phyloP scores from a whole-genome alignment of 2,113 vertebrate genomes.

The Pelmatolapia mariae region DNA sequence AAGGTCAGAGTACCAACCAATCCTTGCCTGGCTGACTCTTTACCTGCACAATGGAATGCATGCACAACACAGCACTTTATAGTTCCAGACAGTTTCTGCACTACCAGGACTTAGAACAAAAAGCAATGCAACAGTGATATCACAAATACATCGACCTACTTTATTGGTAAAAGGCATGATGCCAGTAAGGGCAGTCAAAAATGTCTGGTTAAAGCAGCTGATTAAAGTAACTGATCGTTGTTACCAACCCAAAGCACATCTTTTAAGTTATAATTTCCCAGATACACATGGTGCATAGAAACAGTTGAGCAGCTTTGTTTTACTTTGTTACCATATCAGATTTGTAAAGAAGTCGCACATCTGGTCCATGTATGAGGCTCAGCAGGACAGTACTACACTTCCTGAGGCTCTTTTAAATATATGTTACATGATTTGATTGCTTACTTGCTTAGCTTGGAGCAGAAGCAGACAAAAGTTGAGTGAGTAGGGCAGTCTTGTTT shows the following conservation, averaged over 20 bases:
- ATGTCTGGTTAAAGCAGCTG: background rate
- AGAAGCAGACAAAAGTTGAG: background rate
- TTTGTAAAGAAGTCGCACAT: background rate
- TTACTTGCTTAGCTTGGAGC: background rate
- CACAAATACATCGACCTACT: background rate
- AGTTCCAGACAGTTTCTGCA: background rate
- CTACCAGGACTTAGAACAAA: background rate
- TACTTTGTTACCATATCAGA: background rate
- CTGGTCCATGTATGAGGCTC: rapidly evolving
- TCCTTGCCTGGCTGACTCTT: background rate
- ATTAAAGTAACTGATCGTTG: background rate
- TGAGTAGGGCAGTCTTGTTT: background rate
- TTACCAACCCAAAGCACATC: background rate
- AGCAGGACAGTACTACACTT: background rate
- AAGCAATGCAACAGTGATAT: background rate
- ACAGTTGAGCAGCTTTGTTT: background rate
- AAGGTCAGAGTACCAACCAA: slow-evolving; percentile 74
- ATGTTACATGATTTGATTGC: background rate
- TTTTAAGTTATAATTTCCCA: background rate
- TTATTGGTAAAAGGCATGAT: background rate
- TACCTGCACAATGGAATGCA: background rate
- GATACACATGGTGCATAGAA: background rate
- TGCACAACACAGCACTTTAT: background rate
- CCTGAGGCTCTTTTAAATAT: background rate
- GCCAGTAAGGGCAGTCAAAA: background rate